These are phyloP conservation scores for Tetranychus piercei DNA, from an alignment of 2,888 invertebrate genomes.

Conservation along the genomic window DNA sequence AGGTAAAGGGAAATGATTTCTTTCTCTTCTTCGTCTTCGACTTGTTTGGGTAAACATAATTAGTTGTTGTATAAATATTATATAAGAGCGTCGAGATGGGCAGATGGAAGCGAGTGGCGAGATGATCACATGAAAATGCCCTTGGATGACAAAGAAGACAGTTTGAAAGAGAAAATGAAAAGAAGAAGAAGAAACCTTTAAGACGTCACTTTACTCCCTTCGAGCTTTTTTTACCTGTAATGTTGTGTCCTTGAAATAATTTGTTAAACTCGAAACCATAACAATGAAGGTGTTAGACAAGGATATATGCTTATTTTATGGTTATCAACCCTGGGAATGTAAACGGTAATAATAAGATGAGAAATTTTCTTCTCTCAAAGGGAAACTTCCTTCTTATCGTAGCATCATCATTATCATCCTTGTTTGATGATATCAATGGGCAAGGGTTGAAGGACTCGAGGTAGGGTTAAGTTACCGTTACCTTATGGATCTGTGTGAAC, in stretches of 20 bases:
- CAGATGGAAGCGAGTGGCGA: background rate
- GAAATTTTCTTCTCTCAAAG: background rate
- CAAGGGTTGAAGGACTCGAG: background rate
- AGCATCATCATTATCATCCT: background rate
- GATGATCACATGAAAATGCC: background rate
- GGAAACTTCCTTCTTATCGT: background rate
- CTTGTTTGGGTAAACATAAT: background rate
- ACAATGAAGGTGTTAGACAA: background rate
- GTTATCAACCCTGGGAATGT: background rate
- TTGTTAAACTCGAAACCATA: background rate
- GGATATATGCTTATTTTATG: constrained; percentile 1
- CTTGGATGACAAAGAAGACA: background rate
- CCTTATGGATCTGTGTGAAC: background rate
- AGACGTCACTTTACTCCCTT: background rate
- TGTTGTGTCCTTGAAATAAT: background rate
- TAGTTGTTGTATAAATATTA: background rate
- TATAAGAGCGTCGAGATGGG: background rate
- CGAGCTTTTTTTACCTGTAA: background rate
- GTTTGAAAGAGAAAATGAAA: background rate
- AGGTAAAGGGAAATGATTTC: background rate
- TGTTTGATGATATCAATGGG: background rate
- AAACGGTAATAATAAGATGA: background rate
- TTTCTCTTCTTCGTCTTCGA: background rate
- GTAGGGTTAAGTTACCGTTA: background rate
- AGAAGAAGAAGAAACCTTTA: background rate